Percentiles rank a stretch among this genome's conserved stretches.
phyloP scores from a whole-genome alignment of 1,140 invertebrate species.

The Dufourea novaeangliae region DNA sequence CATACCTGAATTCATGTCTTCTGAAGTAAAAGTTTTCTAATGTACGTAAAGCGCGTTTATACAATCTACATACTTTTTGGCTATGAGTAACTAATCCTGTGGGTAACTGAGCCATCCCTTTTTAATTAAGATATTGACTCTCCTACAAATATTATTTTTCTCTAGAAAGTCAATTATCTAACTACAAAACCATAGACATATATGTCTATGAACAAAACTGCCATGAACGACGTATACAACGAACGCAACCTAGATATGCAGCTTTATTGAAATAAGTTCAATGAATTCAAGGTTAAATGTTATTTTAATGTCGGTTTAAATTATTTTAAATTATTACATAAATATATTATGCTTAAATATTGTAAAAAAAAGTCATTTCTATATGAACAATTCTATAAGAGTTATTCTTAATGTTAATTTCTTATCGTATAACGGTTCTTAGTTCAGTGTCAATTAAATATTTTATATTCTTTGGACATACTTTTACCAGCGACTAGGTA shows the following conservation, averaged over 20 bases:
- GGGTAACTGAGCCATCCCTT: constrained; percentile 71
- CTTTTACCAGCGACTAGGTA: no score
- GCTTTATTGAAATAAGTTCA: no score
- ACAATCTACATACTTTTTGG: constrained; percentile 87
- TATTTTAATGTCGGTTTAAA: no score
- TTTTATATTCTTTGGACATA: no score
- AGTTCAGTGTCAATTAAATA: no score
- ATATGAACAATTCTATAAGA: no score
- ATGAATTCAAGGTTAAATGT: no score
- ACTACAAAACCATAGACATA: not conserved
- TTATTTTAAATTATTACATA: no score
- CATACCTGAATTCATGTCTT: constrained; percentile 80
- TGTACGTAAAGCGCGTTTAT: constrained; percentile 85
- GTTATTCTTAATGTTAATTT: no score
- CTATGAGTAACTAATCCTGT: constrained; percentile 83
- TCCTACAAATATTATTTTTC: not conserved
- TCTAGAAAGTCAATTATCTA: not conserved
- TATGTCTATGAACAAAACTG: not conserved
- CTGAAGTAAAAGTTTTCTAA: constrained; percentile 83
- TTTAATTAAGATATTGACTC: not conserved
- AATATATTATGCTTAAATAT: no score
- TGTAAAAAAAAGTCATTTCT: no score
- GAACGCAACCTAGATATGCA: not conserved
- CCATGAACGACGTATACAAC: constrained; percentile 9
- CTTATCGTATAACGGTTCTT: no score